Evolutionary conservation across 2,113 vertebrate genomes (phyloP).

Genomic region (Coptodon rendalli): DNA sequence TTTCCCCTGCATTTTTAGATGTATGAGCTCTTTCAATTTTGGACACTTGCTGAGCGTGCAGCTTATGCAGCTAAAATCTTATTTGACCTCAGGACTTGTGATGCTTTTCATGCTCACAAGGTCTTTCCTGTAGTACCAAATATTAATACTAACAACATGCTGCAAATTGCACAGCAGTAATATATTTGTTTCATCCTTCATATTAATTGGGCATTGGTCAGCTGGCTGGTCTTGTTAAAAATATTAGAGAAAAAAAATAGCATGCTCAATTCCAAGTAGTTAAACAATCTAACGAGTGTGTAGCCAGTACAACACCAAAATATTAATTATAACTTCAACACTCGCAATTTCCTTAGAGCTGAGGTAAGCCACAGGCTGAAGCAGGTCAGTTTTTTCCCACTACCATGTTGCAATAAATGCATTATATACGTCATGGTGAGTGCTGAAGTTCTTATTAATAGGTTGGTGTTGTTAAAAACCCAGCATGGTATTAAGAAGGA

Average conservation of each 20-base stretch:
- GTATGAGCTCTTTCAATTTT: background rate
- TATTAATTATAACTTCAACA: background rate
- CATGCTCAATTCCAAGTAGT: background rate
- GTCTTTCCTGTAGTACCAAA: background rate
- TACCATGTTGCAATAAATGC: background rate
- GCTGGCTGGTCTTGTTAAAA: background rate
- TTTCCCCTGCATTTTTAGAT: background rate
- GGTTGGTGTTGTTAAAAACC: background rate
- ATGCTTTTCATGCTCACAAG: background rate
- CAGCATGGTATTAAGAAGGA: background rate
- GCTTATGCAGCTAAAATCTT: background rate
- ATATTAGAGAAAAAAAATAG: background rate
- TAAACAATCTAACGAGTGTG: background rate
- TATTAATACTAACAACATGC: background rate
- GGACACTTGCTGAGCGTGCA: background rate
- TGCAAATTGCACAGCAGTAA: background rate
- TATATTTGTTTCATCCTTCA: background rate
- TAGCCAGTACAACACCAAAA: background rate
- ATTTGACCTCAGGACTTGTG: background rate
- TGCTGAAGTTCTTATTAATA: background rate
- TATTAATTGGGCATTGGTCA: background rate
- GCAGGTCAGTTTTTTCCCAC: background rate
- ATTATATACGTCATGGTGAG: background rate
- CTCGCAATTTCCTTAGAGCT: background rate
- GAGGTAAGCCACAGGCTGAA: background rate